Evolutionary conservation across 2,888 invertebrate genomes (phyloP).

Genomic region (Laspeyria flexula): DNA sequence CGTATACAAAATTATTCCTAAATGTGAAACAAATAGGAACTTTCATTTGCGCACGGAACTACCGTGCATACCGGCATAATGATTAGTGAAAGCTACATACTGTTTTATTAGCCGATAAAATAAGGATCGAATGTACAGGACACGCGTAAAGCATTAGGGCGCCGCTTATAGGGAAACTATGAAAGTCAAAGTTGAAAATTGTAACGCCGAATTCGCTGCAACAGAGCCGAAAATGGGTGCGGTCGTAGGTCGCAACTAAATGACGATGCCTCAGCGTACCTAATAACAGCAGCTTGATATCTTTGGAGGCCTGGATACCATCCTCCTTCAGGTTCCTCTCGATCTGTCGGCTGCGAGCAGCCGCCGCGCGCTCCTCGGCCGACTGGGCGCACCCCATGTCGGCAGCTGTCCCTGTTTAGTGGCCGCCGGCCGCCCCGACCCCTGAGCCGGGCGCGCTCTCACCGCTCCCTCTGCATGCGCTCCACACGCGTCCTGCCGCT

Average conservation of each 20-base stretch:
- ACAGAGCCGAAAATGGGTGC: constrained; percentile 70
- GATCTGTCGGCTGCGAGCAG: constrained; percentile 98
- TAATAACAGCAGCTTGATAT: constrained; percentile 98
- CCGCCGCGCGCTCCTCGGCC: constrained; percentile 99
- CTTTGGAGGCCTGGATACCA: constrained; percentile 99
- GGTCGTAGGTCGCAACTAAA: constrained; percentile 55
- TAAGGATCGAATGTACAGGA: constrained; percentile 20
- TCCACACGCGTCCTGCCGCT: constrained; percentile 77
- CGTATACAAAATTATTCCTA: constrained; percentile 49
- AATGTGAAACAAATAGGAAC: constrained; percentile 61
- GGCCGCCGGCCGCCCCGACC: constrained; percentile 83
- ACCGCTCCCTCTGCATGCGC: constrained; percentile 87
- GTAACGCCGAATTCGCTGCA: constrained; percentile 36
- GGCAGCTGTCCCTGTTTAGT: constrained; percentile 82
- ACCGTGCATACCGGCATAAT: constrained; percentile 68
- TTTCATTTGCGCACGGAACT: constrained; percentile 74
- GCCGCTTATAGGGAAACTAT: constrained; percentile 25
- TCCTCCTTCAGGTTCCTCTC: constrained; percentile 99
- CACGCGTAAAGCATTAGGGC: constrained; percentile 20
- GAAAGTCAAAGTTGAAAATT: constrained; percentile 24
- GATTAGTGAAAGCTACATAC: constrained; percentile 72
- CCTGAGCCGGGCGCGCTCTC: constrained; percentile 87
- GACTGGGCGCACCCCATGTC: constrained; percentile 99
- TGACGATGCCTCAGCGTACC: constrained; percentile 87
- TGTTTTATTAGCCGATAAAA: constrained; percentile 22